phyloP scores from a whole-genome alignment of 2,888 invertebrate genomes.

The Nomada lathburiana region DNA sequence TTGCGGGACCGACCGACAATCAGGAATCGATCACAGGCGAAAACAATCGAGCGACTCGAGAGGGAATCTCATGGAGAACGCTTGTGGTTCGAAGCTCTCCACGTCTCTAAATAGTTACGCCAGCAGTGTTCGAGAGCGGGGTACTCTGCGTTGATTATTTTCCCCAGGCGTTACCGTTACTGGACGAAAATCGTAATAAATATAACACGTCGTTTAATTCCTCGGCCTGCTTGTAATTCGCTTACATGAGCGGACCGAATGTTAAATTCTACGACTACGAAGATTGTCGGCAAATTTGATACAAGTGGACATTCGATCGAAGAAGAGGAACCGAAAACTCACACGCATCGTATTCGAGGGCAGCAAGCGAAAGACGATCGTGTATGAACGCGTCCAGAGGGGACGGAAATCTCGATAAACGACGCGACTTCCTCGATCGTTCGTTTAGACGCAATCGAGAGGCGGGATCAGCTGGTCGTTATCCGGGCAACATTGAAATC shows the following conservation, averaged over 20 bases:
- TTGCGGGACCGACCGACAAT: background rate
- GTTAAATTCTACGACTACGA: background rate
- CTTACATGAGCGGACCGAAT: too few relatives aligned
- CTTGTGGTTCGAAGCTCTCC: background rate
- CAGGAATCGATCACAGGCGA: slow-evolving; percentile 9
- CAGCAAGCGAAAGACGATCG: slow-evolving; percentile 9
- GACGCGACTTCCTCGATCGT: slow-evolving; percentile 23
- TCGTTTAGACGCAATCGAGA: slow-evolving; percentile 52
- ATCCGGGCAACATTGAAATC: slow-evolving; percentile 48
- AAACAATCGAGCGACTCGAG: slow-evolving; percentile 6
- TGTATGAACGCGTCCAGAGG: slow-evolving; percentile 3
- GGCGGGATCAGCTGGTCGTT: slow-evolving; percentile 32
- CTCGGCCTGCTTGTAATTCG: too few relatives aligned
- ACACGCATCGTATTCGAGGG: slow-evolving; percentile 3
- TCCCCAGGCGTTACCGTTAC: background rate
- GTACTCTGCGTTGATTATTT: background rate
- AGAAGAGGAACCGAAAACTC: too few relatives aligned
- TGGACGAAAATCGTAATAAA: too few relatives aligned
- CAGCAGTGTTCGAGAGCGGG: background rate
- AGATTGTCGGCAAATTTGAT: slow-evolving; percentile 40
- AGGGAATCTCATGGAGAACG: background rate
- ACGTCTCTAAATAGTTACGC: background rate
- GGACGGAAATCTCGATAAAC: slow-evolving; percentile 42
- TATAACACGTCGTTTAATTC: too few relatives aligned
- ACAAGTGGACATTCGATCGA: background rate